phyloP scores from a whole-genome alignment of 2,797 vertebrate genomes.

The Leuciscus waleckii region DNA sequence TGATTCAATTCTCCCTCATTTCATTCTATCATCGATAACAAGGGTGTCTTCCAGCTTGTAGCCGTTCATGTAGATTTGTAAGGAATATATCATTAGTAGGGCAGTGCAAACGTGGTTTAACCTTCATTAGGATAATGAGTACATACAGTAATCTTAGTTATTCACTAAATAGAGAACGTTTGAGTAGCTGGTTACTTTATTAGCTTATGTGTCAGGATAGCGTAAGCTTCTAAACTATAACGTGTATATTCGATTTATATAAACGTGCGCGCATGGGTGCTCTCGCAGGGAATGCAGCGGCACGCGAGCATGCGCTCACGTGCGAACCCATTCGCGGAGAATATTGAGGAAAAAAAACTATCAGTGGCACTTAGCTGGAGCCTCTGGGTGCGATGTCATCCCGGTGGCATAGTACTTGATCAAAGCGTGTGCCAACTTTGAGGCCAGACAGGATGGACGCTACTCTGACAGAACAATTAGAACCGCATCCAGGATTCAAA shows the following conservation, averaged over 20 bases:
- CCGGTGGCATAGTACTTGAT: slow-evolving; percentile 1
- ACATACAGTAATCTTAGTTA: slow-evolving; percentile 65
- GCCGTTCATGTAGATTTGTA: slow-evolving; percentile 74
- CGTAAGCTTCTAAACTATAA: slow-evolving; percentile 66
- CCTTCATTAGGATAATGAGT: slow-evolving; percentile 60
- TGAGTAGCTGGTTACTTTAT: slow-evolving; percentile 62
- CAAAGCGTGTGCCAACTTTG: slow-evolving; percentile 34
- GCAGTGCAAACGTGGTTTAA: slow-evolving; percentile 64
- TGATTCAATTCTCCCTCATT: slow-evolving; percentile 32
- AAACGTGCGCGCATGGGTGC: slow-evolving; percentile 60
- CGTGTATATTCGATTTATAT: slow-evolving; percentile 58
- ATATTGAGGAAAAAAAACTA: slow-evolving; percentile 43
- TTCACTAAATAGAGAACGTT: slow-evolving; percentile 66
- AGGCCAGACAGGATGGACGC: slow-evolving; percentile 20
- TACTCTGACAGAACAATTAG: slow-evolving; percentile 13
- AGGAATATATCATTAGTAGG: slow-evolving; percentile 60
- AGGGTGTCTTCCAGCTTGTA: slow-evolving; percentile 85
- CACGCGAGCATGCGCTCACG: slow-evolving; percentile 17
- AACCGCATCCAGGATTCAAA: slow-evolving; percentile 24
- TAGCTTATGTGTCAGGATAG: slow-evolving; percentile 66
- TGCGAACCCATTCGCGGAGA: slow-evolving; percentile 5
- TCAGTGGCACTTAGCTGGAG: slow-evolving; percentile 71
- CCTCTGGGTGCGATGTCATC: slow-evolving; percentile 59
- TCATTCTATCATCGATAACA: slow-evolving; percentile 67
- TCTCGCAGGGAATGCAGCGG: slow-evolving; percentile 41